phyloP scores from a whole-genome alignment of 2,797 vertebrate genomes.

The Naso thynnoides region DNA sequence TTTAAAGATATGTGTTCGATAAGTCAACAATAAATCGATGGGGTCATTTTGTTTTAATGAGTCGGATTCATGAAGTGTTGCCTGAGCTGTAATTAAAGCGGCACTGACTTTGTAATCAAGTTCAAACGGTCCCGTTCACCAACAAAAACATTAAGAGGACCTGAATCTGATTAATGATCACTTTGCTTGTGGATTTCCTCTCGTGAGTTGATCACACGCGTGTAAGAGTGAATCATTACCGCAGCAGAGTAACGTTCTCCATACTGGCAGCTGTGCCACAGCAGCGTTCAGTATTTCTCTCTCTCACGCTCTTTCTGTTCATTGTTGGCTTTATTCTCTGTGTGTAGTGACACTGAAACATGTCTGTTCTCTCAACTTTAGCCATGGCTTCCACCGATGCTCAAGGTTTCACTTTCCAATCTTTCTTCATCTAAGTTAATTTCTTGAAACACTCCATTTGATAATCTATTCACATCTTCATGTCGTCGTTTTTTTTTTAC shows the following conservation, averaged over 20 bases:
- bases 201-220: constrained; percentile 24
- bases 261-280: neutral
- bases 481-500: constrained; percentile 9
- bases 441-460: constrained; percentile 5
- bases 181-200: constrained; percentile 21
- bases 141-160: constrained; percentile 16
- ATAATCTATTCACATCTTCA: neutral
- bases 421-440: constrained; percentile 39
- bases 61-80: neutral
- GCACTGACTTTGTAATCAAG: constrained; percentile 26
- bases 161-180: constrained; percentile 37
- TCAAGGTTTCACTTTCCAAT: constrained; percentile 79
- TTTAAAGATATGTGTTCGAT: constrained; percentile 49
- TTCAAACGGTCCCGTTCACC: constrained; percentile 15
- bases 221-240: constrained; percentile 30
- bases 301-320: neutral
- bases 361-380: constrained; percentile 66
- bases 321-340: constrained; percentile 9
- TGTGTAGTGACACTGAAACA: constrained; percentile 44
- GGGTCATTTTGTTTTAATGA: constrained; percentile 23
- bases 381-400: constrained; percentile 60
- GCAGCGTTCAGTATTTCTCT: neutral
- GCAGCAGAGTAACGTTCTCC: constrained; percentile 13
- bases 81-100: constrained; percentile 26
- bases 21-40: constrained; percentile 24